Conservation (phyloP, 2,888 invertebrate species). For the Phragmatobia fuliginosa region DNA sequence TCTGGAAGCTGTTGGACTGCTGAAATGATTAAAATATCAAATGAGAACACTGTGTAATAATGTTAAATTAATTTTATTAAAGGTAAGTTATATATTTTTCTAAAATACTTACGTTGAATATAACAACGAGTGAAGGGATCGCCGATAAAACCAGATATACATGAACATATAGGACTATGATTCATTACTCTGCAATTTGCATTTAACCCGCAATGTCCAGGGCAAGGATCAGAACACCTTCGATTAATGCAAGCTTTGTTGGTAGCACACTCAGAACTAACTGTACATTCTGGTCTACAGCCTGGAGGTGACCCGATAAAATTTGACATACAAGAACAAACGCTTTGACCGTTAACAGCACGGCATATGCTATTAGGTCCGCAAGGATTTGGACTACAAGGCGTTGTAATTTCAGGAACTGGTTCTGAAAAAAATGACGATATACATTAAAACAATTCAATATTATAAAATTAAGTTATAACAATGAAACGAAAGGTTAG, state of each 20-base stretch:
- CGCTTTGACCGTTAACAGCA: constrained; percentile 90
- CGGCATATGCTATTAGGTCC: constrained; percentile 92
- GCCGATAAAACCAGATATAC: constrained; percentile 87
- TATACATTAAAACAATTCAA: not conserved
- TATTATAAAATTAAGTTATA: constrained; percentile 10
- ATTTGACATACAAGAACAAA: constrained; percentile 91
- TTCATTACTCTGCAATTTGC: constrained; percentile 91
- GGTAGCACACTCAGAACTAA: constrained; percentile 91
- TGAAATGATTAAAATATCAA: constrained; percentile 30
- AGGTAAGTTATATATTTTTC: not conserved
- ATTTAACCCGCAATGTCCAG: constrained; percentile 89
- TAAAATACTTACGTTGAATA: constrained; percentile 75
- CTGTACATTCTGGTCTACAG: constrained; percentile 92
- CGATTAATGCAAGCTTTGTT: constrained; percentile 91
- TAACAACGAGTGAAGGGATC: constrained; percentile 90
- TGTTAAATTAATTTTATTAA: not conserved
- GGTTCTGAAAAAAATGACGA: constrained; percentile 63
- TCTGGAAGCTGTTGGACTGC: constrained; percentile 64
- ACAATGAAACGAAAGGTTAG: constrained; percentile 14
- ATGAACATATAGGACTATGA: constrained; percentile 93
- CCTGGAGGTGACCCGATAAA: constrained; percentile 92
- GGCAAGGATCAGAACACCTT: constrained; percentile 93
- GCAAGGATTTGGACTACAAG: constrained; percentile 91
- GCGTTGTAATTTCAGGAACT: constrained; percentile 76
- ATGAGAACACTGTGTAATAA: not conserved